These are phyloP conservation scores for Leptopterna dolabrata DNA, from an alignment of 2,888 invertebrate genomes.

Conservation along the genomic window DNA sequence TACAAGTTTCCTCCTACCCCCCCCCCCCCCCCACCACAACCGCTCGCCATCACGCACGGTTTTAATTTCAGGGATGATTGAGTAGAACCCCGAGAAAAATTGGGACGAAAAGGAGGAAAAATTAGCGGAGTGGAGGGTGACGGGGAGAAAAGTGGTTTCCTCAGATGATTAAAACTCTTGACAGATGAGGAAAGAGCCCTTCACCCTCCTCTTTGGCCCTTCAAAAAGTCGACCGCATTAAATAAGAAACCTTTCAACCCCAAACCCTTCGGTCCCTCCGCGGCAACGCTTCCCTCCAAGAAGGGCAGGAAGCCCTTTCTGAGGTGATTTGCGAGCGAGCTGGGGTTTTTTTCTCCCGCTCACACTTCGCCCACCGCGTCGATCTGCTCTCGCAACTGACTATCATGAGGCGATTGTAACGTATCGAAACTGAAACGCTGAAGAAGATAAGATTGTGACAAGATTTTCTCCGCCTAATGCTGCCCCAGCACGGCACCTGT, in stretches of 20 bases:
- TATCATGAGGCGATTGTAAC: slow-evolving; percentile 1
- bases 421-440: slow-evolving; percentile 18
- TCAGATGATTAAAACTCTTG: slow-evolving; percentile 41
- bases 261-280: background rate
- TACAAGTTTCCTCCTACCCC: no score
- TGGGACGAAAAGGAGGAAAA: background rate
- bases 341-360: background rate
- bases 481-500: background rate
- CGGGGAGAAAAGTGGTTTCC: background rate
- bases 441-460: slow-evolving; percentile 39
- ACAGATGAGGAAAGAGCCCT: background rate
- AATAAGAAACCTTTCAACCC: background rate
- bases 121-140: background rate
- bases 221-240: slow-evolving; percentile 11
- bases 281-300: no score
- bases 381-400: background rate
- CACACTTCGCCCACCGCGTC: no score
- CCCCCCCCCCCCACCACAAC: no score
- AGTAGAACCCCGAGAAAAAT: background rate
- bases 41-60: no score
- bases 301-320: background rate
- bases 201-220: background rate
- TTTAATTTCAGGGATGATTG: background rate
- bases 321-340: background rate
- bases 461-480: slow-evolving; percentile 1